phyloP scores from a whole-genome alignment of 2,113 vertebrate species.

The Pomatorhinus ruficollis region DNA sequence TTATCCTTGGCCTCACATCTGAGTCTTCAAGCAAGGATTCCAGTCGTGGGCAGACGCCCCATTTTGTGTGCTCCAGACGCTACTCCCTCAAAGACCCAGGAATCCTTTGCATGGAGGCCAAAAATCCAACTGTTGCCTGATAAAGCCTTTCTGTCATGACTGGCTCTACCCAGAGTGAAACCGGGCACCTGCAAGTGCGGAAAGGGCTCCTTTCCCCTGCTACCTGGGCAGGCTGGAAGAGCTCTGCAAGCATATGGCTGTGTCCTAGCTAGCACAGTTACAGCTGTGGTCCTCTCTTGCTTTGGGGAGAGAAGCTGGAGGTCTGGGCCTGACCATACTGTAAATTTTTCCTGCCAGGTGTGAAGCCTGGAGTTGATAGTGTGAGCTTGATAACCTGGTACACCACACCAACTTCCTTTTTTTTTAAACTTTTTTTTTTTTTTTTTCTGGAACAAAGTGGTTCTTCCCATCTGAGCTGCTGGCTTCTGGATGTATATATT shows the following conservation, averaged over 20 bases:
- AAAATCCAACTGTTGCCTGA: neutral
- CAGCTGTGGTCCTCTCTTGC: neutral
- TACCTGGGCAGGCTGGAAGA: neutral
- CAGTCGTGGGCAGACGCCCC: neutral
- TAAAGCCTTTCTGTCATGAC: neutral
- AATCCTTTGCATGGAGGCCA: conserved; percentile 1
- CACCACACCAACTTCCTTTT: neutral
- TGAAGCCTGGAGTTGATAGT: neutral
- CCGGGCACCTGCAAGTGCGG: neutral
- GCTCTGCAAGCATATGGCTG: neutral
- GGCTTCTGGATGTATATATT: neutral
- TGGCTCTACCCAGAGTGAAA: neutral
- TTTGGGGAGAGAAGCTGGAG: neutral
- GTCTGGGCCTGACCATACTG: neutral
- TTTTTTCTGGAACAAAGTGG: neutral
- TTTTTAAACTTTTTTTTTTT: neutral
- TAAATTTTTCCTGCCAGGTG: neutral
- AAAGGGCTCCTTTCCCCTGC: neutral
- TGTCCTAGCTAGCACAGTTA: neutral
- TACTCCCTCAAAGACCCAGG: neutral
- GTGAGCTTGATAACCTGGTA: neutral
- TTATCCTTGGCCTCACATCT: conserved; percentile 59
- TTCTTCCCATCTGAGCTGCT: neutral
- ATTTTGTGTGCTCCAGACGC: conserved; percentile 15
- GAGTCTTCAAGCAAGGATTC: conserved; percentile 33